phyloP scores from a whole-genome alignment of 2,888 invertebrate species.

The Tridacna crocea region DNA sequence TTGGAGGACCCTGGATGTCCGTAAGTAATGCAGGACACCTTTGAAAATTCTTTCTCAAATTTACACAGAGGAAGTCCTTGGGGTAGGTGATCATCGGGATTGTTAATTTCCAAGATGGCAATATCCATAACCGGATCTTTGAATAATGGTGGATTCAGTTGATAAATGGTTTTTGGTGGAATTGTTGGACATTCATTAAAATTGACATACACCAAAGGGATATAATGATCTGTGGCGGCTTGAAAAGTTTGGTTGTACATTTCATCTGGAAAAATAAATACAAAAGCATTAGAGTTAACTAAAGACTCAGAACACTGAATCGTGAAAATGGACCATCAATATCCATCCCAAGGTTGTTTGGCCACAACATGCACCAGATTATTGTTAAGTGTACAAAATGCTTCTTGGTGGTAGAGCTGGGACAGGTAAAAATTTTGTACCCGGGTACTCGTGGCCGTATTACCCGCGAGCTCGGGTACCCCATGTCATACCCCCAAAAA shows the following conservation, averaged over 20 bases:
- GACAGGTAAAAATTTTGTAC: too few relatives aligned
- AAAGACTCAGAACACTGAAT: too few relatives aligned
- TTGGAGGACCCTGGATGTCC: neutral
- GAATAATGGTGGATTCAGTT: constrained; percentile 1
- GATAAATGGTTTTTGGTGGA: constrained; percentile 1
- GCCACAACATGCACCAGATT: too few relatives aligned
- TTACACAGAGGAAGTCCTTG: neutral
- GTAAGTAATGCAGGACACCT: neutral
- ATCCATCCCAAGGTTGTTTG: too few relatives aligned
- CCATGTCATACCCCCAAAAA: too few relatives aligned
- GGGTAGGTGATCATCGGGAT: neutral
- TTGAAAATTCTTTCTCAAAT: neutral
- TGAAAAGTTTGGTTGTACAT: neutral
- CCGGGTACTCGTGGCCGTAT: too few relatives aligned
- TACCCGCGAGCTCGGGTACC: too few relatives aligned
- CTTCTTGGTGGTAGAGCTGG: too few relatives aligned
- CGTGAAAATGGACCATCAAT: too few relatives aligned
- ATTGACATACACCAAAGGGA: neutral
- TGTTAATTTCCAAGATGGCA: neutral
- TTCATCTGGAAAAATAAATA: constrained; percentile 3
- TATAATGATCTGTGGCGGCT: neutral
- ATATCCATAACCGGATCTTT: neutral
- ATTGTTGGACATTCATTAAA: constrained; percentile 3
- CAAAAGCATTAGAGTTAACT: too few relatives aligned
- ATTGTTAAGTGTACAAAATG: too few relatives aligned